A percentile compares a stretch with the other conserved stretches of the same genome.
These are phyloP conservation scores for Archilochus colubris DNA, from an alignment of 2,113 vertebrate genomes.

Conservation along the genomic window DNA sequence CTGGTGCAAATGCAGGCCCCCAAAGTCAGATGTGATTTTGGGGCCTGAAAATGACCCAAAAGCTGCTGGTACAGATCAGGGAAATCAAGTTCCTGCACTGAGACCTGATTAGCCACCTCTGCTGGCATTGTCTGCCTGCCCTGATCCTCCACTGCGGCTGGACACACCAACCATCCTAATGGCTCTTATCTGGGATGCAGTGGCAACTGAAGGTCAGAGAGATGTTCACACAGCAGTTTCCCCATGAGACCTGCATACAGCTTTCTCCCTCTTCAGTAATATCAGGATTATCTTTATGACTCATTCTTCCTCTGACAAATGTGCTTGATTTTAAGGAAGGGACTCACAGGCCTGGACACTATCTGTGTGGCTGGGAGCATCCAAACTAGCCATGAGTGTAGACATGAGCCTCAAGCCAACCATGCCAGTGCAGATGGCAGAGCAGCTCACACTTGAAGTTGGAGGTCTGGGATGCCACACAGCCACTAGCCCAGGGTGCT, in stretches of 20 bases:
- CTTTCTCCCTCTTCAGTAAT: not conserved
- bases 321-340: not conserved
- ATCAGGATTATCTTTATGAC: not conserved
- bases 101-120: not conserved
- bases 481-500: not conserved
- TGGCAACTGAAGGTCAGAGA: not conserved
- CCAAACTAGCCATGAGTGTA: not conserved
- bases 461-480: not conserved
- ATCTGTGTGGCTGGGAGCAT: not conserved
- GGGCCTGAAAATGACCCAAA: not conserved
- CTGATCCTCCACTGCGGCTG: not conserved
- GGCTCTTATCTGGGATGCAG: not conserved
- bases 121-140: not conserved
- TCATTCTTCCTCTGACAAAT: not conserved
- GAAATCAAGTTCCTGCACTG: fast-evolving
- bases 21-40: not conserved
- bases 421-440: not conserved
- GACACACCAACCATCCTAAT: not conserved
- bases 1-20: not conserved
- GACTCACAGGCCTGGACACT: not conserved
- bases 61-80: fast-evolving
- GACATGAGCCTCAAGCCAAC: not conserved
- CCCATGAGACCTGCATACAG: not conserved
- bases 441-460: not conserved
- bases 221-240: not conserved